A percentile compares a stretch with the other conserved stretches of the same genome.
Evolutionary conservation across 1,140 invertebrate genomes (phyloP).

Genomic region (Chymomyza costata): DNA sequence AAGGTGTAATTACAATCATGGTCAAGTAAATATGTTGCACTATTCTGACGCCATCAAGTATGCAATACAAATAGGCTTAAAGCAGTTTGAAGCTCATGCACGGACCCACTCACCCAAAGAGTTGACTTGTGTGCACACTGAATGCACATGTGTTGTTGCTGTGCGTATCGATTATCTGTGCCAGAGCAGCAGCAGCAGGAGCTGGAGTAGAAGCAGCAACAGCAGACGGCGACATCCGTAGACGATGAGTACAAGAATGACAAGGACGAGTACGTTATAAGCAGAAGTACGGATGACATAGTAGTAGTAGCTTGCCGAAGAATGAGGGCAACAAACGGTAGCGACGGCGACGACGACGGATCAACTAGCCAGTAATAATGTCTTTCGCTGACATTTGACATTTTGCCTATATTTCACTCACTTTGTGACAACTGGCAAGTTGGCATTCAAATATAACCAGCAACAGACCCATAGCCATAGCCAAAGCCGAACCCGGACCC

Average conservation of each 20-base stretch:
- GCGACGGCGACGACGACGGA: constrained; percentile 37
- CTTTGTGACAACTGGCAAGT: constrained; percentile 70
- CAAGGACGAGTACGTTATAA: too few species aligned
- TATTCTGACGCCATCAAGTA: too few species aligned
- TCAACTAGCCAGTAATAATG: constrained; percentile 73
- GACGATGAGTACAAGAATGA: constrained; percentile 30
- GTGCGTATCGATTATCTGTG: constrained; percentile 64
- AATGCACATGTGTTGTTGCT: constrained; percentile 5
- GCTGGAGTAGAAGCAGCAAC: too few species aligned
- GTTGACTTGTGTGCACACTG: too few species aligned
- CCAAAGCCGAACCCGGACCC: background rate
- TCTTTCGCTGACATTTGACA: constrained; percentile 73
- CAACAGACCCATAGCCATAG: background rate
- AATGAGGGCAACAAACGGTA: constrained; percentile 9
- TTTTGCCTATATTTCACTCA: constrained; percentile 72
- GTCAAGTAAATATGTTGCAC: too few species aligned
- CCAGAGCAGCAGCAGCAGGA: too few species aligned
- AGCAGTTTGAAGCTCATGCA: background rate
- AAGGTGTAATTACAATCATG: too few species aligned
- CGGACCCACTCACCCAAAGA: background rate
- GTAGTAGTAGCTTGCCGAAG: background rate
- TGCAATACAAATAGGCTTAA: too few species aligned
- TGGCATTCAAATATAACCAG: constrained; percentile 67
- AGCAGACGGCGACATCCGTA: constrained; percentile 58
- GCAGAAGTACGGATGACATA: background rate